Base-by-base conservation (phyloP, 2,888 invertebrate species). In the Sicus ferrugineus region DNA sequence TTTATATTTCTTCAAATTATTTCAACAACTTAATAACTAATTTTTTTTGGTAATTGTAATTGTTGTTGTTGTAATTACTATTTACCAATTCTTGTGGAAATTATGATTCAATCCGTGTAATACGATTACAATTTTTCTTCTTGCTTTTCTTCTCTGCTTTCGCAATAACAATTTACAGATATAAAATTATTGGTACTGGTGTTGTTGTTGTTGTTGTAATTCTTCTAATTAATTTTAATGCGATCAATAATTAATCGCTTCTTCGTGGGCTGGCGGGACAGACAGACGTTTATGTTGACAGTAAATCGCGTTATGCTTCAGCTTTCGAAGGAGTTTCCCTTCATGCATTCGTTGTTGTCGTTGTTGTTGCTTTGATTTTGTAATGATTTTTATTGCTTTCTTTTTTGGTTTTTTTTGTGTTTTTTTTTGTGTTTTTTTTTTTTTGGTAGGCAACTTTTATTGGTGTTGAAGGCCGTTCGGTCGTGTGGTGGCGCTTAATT, bases 61-160 rank as follows among this genome's bases (percentile, higher is more conserved):
- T 42, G 26, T 46, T 63, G 54, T 38, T 34, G 38, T 16, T 65
- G 34, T 31, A 31, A 31, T 38, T 19, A 42, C 38, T 67, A 58
- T 67, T 67, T 38, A 67, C 58, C 58, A 56, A 67, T 56, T 67
- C 19, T 58, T 46, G 31, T 56, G 38, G 28, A 38, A 67, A 56
- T 58, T 67, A 46, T 67, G 66, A 56, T 11, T 21, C 23, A 42
- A 28, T 48, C 14, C 30, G 50, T 19, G n/a, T 48, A 21, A 19
- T 28, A 19, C 19, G 48, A 4, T 48, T 46, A 50, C 19, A 23
- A 19, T n/a, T 46, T n/a, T n/a, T 2, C n/a, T 16, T n/a, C n/a
- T n/a, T 46, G 11, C 46, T 46, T 46, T 2, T 46, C 16, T 16
- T 5, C n/a, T 46, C 46, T 46, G 9, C 46, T 46, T 46, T 9